A percentile compares a stretch with the other conserved stretches of the same genome.
These are phyloP conservation scores for Parascotia fuliginaria DNA, from an alignment of 2,888 invertebrate species.

Conservation along the genomic window DNA sequence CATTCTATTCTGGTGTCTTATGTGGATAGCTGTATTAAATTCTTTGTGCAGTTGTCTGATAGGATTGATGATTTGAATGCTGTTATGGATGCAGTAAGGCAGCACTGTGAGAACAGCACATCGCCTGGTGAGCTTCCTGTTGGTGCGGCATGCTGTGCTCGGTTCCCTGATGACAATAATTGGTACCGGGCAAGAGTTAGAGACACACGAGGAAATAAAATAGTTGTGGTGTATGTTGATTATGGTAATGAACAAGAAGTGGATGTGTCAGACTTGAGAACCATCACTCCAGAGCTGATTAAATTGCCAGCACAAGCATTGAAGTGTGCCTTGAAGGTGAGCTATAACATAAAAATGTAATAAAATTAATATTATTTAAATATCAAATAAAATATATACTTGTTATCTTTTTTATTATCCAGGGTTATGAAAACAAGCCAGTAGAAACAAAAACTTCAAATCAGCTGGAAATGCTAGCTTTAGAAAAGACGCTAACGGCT, in stretches of 20 bases:
- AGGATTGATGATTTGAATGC: slow-evolving; percentile 86
- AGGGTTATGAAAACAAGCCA: slow-evolving; percentile 84
- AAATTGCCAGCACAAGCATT: slow-evolving; percentile 90
- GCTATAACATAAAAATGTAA: too few species aligned
- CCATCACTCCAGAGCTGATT: slow-evolving; percentile 88
- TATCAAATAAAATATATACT: too few species aligned
- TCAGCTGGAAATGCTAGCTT: slow-evolving; percentile 89
- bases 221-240: slow-evolving; percentile 94
- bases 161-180: slow-evolving; percentile 91
- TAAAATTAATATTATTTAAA: too few species aligned
- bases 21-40: slow-evolving; percentile 89
- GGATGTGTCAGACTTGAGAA: slow-evolving; percentile 84
- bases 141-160: slow-evolving; percentile 91
- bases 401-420: slow-evolving; percentile 3
- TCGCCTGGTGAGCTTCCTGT: slow-evolving; percentile 79
- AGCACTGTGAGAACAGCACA: slow-evolving; percentile 83
- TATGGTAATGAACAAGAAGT: slow-evolving; percentile 97
- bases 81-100: slow-evolving; percentile 89
- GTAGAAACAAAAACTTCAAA: slow-evolving; percentile 84
- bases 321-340: slow-evolving; percentile 90
- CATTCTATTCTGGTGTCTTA: slow-evolving; percentile 87
- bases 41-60: slow-evolving; percentile 89
- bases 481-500: slow-evolving; percentile 87
- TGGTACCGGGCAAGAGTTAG: slow-evolving; percentile 96
- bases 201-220: slow-evolving; percentile 84